Percentiles rank a stretch among this genome's conserved stretches.
Evolutionary conservation across 1,140 invertebrate species (phyloP).

Genomic region (Bactericera cockerelli): DNA sequence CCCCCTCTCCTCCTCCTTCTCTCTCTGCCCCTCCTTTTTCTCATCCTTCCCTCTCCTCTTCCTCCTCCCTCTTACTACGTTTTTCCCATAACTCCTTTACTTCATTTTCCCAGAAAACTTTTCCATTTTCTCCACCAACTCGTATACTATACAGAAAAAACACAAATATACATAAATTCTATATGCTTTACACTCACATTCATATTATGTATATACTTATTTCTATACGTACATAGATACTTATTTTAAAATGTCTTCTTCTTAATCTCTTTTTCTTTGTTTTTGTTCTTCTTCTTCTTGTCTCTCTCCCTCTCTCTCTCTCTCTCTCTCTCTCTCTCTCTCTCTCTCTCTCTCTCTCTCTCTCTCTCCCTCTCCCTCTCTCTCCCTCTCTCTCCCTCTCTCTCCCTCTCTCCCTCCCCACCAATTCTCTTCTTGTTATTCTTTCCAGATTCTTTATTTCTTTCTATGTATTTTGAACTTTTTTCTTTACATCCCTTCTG

Average conservation of each 20-base stretch:
- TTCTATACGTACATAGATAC: background rate
- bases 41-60: constrained; percentile 9
- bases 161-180: background rate
- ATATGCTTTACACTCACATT: too few species aligned
- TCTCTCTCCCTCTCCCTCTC: background rate
- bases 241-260: background rate
- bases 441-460: too few species aligned
- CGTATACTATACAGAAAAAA: background rate
- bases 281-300: too few species aligned
- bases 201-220: too few species aligned
- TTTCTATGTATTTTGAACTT: too few species aligned
- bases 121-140: background rate
- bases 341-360: background rate
- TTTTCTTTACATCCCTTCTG: too few species aligned
- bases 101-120: constrained; percentile 11
- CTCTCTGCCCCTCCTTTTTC: constrained; percentile 10
- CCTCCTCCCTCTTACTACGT: constrained; percentile 1
- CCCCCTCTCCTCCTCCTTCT: constrained; percentile 16
- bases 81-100: background rate
- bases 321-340: too few species aligned
- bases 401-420: background rate
- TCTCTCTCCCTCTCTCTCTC: background rate
- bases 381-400: background rate
- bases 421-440: background rate
- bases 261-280: too few species aligned